Conservation (phyloP, 2,113 vertebrate species). For the Muntiacus reevesi region DNA sequence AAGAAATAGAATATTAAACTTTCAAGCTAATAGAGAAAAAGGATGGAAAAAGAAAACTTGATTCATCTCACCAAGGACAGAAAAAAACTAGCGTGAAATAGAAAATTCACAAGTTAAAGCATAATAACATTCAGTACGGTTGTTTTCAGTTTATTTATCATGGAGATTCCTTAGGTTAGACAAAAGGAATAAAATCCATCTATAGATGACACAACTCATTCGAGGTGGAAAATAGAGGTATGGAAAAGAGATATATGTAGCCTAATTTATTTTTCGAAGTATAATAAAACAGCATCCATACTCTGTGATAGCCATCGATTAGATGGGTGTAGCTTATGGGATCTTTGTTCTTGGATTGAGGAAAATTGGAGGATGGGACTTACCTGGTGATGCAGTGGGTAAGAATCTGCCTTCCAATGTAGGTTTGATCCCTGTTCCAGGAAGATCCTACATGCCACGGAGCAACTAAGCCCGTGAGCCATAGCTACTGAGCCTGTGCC, state of each 20-base stretch:
- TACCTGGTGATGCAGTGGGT: not conserved
- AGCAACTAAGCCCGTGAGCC: not conserved
- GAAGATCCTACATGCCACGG: not conserved
- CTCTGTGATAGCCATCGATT: not conserved
- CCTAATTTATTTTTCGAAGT: not conserved
- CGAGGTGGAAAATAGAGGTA: accelerated
- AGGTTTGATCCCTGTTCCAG: not conserved
- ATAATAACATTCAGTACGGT: accelerated
- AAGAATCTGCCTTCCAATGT: not conserved
- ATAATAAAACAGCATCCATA: accelerated
- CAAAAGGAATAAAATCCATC: not conserved
- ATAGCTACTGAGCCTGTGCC: not conserved
- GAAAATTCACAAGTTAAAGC: not conserved
- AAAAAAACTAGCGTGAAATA: not conserved
- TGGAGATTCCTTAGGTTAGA: not conserved
- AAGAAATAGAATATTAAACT: not conserved
- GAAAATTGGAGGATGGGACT: not conserved
- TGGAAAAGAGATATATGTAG: accelerated
- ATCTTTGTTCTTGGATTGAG: not conserved
- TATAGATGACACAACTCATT: not conserved
- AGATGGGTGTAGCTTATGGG: not conserved
- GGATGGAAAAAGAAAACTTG: not conserved
- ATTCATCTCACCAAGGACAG: not conserved
- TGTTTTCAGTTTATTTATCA: not conserved
- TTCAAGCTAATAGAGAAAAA: not conserved